Conservation (phyloP, 1,140 invertebrate species). For the Eubasilissa regina region DNA sequence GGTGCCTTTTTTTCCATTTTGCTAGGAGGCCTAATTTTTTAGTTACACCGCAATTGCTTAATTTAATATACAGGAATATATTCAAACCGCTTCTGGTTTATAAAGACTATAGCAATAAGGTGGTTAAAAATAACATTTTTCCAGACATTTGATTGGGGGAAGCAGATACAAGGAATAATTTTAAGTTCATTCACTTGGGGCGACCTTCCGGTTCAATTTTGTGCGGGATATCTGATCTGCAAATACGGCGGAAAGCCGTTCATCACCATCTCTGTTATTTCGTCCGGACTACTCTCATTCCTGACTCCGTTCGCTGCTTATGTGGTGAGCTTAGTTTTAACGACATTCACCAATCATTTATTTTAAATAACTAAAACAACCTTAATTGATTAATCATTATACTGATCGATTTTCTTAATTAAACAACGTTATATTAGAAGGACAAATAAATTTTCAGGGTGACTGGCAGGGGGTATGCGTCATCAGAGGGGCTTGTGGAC, state of each 20-base stretch:
- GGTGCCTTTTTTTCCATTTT: too few species aligned
- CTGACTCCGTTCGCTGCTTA: constrained; percentile 15
- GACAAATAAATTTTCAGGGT: too few species aligned
- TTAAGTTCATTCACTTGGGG: constrained; percentile 34
- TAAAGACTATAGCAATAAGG: too few species aligned
- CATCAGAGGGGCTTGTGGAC: constrained; percentile 78
- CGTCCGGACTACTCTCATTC: not conserved
- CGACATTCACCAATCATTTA: too few species aligned
- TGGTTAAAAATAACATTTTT: constrained; percentile 21
- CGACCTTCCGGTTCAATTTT: constrained; percentile 4
- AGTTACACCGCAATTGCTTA: too few species aligned
- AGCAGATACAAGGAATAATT: constrained; percentile 23
- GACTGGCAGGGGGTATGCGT: constrained; percentile 69
- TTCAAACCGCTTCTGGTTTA: too few species aligned
- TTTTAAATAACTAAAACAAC: too few species aligned
- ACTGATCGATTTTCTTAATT: too few species aligned
- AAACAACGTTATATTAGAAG: too few species aligned
- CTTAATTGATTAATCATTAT: too few species aligned
- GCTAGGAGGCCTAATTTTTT: too few species aligned
- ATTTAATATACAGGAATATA: too few species aligned
- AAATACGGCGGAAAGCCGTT: constrained; percentile 36
- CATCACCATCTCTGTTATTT: not conserved
- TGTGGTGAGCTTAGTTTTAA: constrained; percentile 25
- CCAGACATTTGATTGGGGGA: constrained; percentile 45
- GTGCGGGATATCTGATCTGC: constrained; percentile 18